These are phyloP conservation scores for Strongylocentrotus purpuratus DNA, from an alignment of 35 echinoderm and acorn worm species.

Conservation along the genomic window DNA sequence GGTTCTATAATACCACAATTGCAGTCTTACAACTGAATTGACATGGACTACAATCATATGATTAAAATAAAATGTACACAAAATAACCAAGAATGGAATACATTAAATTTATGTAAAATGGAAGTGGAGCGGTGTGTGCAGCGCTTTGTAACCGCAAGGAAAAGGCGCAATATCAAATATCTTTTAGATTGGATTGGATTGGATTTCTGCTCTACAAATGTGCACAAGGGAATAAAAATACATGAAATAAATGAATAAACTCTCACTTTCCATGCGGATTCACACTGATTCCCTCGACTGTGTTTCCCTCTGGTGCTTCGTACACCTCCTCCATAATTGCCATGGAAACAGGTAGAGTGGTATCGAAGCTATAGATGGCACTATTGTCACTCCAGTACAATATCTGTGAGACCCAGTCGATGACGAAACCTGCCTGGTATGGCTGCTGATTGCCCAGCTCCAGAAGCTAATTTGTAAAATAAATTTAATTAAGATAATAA, in stretches of 20 bases:
- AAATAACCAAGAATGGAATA: too few relatives aligned
- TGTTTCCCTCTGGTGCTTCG: background rate
- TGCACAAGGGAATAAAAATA: too few relatives aligned
- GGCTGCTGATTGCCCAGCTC: background rate
- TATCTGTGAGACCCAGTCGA: slow-evolving; percentile 74
- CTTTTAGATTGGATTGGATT: too few relatives aligned
- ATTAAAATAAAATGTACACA: too few relatives aligned
- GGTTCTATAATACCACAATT: too few relatives aligned
- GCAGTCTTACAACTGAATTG: too few relatives aligned
- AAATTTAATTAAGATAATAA: background rate
- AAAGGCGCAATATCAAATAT: too few relatives aligned
- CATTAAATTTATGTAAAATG: too few relatives aligned
- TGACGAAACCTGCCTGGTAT: slow-evolving; percentile 31
- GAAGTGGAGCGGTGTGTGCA: too few relatives aligned
- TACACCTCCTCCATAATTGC: background rate
- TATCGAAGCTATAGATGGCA: slow-evolving; percentile 71
- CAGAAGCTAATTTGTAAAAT: background rate
- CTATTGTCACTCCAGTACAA: slow-evolving; percentile 60
- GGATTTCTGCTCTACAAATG: too few relatives aligned
- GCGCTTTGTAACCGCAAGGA: too few relatives aligned
- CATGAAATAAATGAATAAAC: background rate
- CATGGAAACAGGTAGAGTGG: slow-evolving; percentile 18
- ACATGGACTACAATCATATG: too few relatives aligned
- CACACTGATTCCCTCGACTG: slow-evolving; percentile 53
- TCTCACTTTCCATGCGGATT: slow-evolving; percentile 68